Percentiles rank a stretch among this genome's conserved stretches.
phyloP scores from a whole-genome alignment of 2,888 invertebrate species.

The Oscheius sp. region DNA sequence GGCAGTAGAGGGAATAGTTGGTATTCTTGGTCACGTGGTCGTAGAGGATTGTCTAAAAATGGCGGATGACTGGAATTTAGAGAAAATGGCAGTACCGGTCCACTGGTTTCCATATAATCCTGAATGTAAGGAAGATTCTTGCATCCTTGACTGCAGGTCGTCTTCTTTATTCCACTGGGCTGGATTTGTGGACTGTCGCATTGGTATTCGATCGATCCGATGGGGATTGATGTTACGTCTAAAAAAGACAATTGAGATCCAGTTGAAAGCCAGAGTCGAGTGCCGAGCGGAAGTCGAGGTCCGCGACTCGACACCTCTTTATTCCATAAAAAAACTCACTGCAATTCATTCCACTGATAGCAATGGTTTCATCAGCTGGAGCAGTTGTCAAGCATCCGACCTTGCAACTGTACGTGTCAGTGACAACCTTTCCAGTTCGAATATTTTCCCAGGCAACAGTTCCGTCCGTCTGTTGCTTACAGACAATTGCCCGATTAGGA shows the following conservation, averaged over 20 bases:
- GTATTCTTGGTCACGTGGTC: neutral
- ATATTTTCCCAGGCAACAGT: neutral
- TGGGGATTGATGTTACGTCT: conserved; percentile 3
- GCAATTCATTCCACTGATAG: conserved; percentile 8
- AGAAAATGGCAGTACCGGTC: neutral
- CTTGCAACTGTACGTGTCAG: neutral
- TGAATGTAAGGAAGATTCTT: neutral
- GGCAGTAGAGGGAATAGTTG: conserved; percentile 14
- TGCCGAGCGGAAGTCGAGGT: no score
- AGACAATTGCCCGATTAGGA: neutral
- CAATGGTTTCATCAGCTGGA: neutral
- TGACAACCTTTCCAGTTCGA: neutral
- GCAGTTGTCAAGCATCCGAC: conserved; percentile 1
- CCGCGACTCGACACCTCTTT: no score
- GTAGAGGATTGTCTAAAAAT: neutral
- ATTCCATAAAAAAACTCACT: neutral
- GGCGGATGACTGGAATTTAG: neutral
- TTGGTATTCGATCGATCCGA: neutral
- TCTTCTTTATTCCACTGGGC: neutral
- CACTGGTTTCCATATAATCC: no score
- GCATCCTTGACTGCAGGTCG: neutral
- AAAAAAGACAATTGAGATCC: no score
- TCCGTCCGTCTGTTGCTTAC: neutral
- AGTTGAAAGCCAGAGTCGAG: no score
- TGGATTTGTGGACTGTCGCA: neutral